phyloP scores from a whole-genome alignment of 2,113 vertebrate genomes.

The Perccottus glenii region DNA sequence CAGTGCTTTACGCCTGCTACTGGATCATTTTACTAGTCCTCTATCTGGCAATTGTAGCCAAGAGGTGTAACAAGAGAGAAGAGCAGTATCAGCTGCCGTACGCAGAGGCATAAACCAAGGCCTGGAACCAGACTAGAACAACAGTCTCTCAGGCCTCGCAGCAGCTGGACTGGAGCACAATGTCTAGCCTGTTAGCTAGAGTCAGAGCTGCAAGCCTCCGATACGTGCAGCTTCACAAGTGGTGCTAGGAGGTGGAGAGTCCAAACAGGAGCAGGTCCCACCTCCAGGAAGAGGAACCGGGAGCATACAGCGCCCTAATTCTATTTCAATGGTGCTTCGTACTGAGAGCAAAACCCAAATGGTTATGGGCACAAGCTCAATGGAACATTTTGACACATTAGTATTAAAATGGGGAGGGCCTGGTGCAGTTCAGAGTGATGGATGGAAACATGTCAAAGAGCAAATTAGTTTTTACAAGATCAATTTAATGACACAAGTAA shows the following conservation, averaged over 20 bases:
- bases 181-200: constrained; percentile 14
- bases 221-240: constrained; percentile 28
- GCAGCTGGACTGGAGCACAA: constrained; percentile 20
- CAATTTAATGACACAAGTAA: background rate
- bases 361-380: constrained; percentile 10
- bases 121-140: background rate
- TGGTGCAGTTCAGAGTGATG: background rate
- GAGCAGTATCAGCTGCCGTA: constrained; percentile 90
- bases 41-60: constrained; percentile 92
- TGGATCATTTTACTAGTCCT: constrained; percentile 92
- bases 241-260: constrained; percentile 57
- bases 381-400: constrained; percentile 11
- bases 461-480: background rate
- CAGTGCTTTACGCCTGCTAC: constrained; percentile 92
- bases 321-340: constrained; percentile 47
- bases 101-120: constrained; percentile 80
- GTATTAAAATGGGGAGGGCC: background rate
- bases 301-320: constrained; percentile 16
- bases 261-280: constrained; percentile 20
- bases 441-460: background rate
- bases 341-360: constrained; percentile 28
- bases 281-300: constrained; percentile 3
- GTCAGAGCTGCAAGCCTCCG: constrained; percentile 19
- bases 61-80: constrained; percentile 90
- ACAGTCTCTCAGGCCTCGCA: constrained; percentile 4